phyloP scores from a whole-genome alignment of 2,888 invertebrate genomes.

The Melolontha melolontha region DNA sequence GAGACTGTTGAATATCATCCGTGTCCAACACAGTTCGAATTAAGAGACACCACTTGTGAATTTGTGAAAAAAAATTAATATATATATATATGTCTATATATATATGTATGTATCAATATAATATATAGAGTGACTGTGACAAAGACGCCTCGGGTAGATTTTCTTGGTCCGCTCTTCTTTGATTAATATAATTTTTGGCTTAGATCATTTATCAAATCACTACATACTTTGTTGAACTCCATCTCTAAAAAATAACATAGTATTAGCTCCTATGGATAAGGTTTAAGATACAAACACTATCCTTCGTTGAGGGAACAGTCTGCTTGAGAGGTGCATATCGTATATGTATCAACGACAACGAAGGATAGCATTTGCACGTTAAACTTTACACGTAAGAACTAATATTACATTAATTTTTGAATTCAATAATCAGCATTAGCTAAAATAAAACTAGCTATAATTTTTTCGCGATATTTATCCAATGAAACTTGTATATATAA shows the following conservation, averaged over 20 bases:
- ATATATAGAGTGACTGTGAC: conserved; percentile 27
- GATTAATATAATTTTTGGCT: conserved; percentile 44
- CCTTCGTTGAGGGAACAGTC: conserved; percentile 31
- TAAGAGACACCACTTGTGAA: conserved; percentile 33
- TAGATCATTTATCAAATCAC: conserved; percentile 44
- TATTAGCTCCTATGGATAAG: conserved; percentile 42
- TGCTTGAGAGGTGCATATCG: conserved; percentile 23
- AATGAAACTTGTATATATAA: neutral
- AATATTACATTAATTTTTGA: conserved; percentile 44
- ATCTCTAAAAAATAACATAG: conserved; percentile 44
- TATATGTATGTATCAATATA: neutral
- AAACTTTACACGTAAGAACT: conserved; percentile 42
- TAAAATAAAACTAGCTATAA: conserved; percentile 13
- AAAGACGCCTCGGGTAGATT: conserved; percentile 40
- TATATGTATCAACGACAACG: conserved; percentile 12
- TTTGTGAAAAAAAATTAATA: conserved; percentile 18
- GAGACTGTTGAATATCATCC: conserved; percentile 14
- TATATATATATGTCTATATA: too few species aligned
- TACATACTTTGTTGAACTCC: conserved; percentile 44
- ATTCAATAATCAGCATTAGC: conserved; percentile 22
- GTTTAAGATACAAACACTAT: conserved; percentile 41
- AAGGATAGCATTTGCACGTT: conserved; percentile 37
- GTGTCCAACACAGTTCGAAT: conserved; percentile 27
- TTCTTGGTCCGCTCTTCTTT: conserved; percentile 41
- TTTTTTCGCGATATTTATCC: too few species aligned